Base-by-base conservation (phyloP, 2,888 invertebrate genomes). In the Girardia tigrina region DNA sequence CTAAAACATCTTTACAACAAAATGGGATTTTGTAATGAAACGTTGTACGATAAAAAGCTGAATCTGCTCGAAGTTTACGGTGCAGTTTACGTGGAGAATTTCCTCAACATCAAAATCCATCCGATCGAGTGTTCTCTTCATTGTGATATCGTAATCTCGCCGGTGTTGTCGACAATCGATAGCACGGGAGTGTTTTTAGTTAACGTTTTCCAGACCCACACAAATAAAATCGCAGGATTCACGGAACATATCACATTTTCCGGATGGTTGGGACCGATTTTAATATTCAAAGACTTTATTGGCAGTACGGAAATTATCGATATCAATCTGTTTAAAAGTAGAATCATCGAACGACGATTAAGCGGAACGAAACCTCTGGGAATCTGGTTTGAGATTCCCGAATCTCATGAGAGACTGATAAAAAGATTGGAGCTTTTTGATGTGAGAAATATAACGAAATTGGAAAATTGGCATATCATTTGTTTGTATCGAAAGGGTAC, bases 21-120 rank as follows among this genome's bases (percentile, higher is more conserved):
- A 56, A 56, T 56, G n/a, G 56, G 56, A 56, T 56, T 56, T 56
- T 56, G 56, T n/a, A 56, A 56, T 56, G 56, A 56, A n/a, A 56
- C 56, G 4, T 56, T 56, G 23, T 56, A 56, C n/a, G 56, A 56
- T 56, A 56, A 56, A 56, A 56, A 56, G 56, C 4, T 56, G n/a
- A 56, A 56, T n/a, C 56, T 56, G n/a, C n/a, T 56, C 4, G 56
- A 56, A n/a, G 56, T 56, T 56, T 56, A 56, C n/a, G 56, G 56
- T 20, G 2, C 8, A 56, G 23, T 20, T 56, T 23, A 56, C n/a
- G n/a, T 56, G 6, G 56, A 56, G n/a, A n/a, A 56, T n/a, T 56
- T 56, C 23, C n/a, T 56, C 2, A 56, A n/a, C 4, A 8, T 56
- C 4, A 56, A 56, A n/a, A 12, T 4, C 4, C 56, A 56, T n/a